Base-by-base conservation (phyloP, 2,113 vertebrate species). In the Paraplagusia blochii region DNA sequence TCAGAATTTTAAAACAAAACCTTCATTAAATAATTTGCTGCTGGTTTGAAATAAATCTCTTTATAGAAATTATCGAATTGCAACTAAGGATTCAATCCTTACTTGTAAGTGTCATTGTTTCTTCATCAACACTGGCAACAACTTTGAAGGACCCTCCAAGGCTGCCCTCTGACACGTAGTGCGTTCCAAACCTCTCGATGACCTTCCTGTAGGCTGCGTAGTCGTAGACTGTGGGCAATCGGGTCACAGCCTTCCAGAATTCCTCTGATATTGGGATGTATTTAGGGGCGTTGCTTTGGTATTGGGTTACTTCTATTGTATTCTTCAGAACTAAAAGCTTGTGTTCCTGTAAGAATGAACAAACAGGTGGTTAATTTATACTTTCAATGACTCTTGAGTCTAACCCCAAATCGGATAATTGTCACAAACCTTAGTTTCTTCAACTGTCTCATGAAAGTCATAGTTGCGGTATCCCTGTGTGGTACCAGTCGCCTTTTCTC, bases 151-250 rank as follows among this genome's bases (percentile, higher is more conserved):
- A 83, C 76, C 94, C 95, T 76, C 95, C 95, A 9, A 97, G 82
- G 50, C 88, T 91, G 66, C 94, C 95, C 45, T 91, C 92, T 9
- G 92, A 91, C 16, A 93, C 63, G 76, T 92, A 97, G 67, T 95
- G 94, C 7, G 94, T 97, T 19, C 94, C 94, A 73, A 92, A 96
- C 19, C 5, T 69, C 40, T 93, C 83, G 8, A 96, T 87, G 36
- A 95, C 40, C 61, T 70, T 81, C 72, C 88, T 84, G 69, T 95
- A 96, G 29, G 79, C 4, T 0, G 62, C 85, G 16, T 93, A 94
- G n/a, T 93, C 85, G 0, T 95, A 96, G 10, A 91, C 5, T 0
- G 88, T 57, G 0, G 95, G 94, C 14, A 97, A 91, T 49, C 75
- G 79, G 40, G 69, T 79, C 56, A 97, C 80, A 0, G 91, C 92